Base-by-base conservation (phyloP, 2,888 invertebrate genomes). In the Drosophila neutralis region DNA sequence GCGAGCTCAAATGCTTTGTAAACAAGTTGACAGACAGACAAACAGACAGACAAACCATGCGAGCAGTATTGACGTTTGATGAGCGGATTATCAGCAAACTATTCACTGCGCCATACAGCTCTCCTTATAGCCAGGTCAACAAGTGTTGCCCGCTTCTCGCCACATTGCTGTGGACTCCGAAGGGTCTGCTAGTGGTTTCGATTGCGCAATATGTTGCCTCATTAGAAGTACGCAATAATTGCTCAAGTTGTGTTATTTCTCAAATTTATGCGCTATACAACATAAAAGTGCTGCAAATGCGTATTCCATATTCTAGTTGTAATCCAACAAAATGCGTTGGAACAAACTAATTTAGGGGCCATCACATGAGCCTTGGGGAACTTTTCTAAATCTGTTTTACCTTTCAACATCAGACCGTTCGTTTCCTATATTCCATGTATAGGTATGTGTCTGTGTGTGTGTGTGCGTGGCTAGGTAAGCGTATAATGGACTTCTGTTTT, bases 1-100 rank as follows among this genome's bases (percentile, higher is more conserved):
- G 63, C 38, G 73, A 61, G 49, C 36, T 52, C 62, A 60, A 72
- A 73, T 76, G 76, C 82, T 81, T 85, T 84, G 87, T 85, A 85
- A 85, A 88, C 83, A 88, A 77, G 73, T 85, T 88, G 90, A 90
- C 73, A 78, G 73, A 52, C 73, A 56, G 68, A 48, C 68, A 80
- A 18, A 38, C 27, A 2, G 53, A 56, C 76, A 53, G 69, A 52
- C 21, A 54, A 54, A n/a, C 78, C 63, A 71, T 63, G 72, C 73
- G 70, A 61, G 73, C 73, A 76, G 72, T 66, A 88, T 88, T 90
- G 91, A 89, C 88, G 89, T 90, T 82, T 89, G 90, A 82, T 90
- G 90, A 90, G 86, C 90, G 90, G 91, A 90, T 89, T 89, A 90
- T 82, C 86, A 63, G 58, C 35, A 29, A 61, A 64, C 58, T 69